phyloP scores from a whole-genome alignment of 2,888 invertebrate species.

The Cotesia congregata region DNA sequence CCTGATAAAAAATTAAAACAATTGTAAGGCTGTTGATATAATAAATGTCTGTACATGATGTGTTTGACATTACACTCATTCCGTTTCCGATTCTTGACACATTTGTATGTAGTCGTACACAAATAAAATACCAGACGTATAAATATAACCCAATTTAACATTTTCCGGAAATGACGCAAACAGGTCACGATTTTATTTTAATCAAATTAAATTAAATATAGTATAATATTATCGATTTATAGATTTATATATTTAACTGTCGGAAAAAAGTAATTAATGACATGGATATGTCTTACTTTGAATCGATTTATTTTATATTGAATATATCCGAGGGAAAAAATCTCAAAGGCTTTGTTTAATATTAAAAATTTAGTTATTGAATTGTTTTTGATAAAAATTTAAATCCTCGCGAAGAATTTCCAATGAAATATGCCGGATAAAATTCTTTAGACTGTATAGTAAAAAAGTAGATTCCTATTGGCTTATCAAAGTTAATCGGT shows the following conservation, averaged over 20 bases:
- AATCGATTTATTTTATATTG: neutral
- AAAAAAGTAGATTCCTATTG: constrained; percentile 8
- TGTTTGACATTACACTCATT: neutral
- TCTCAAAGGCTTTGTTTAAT: neutral
- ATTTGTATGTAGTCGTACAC: neutral
- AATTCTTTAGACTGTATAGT: neutral
- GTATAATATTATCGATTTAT: neutral
- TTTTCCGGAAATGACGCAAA: neutral
- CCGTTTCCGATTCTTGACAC: neutral
- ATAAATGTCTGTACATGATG: neutral
- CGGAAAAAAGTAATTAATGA: neutral
- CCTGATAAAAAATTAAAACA: neutral
- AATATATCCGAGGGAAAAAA: neutral
- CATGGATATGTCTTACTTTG: neutral
- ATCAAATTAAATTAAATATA: neutral
- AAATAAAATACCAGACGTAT: neutral
- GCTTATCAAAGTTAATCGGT: neutral
- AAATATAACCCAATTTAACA: neutral
- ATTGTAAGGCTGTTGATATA: neutral
- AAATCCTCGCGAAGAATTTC: neutral
- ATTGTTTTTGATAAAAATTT: neutral
- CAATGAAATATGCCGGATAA: neutral
- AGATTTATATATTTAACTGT: neutral
- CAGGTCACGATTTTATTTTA: neutral
- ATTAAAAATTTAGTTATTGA: neutral